phyloP scores from a whole-genome alignment of 2,113 vertebrate species.

The Gadus macrocephalus region DNA sequence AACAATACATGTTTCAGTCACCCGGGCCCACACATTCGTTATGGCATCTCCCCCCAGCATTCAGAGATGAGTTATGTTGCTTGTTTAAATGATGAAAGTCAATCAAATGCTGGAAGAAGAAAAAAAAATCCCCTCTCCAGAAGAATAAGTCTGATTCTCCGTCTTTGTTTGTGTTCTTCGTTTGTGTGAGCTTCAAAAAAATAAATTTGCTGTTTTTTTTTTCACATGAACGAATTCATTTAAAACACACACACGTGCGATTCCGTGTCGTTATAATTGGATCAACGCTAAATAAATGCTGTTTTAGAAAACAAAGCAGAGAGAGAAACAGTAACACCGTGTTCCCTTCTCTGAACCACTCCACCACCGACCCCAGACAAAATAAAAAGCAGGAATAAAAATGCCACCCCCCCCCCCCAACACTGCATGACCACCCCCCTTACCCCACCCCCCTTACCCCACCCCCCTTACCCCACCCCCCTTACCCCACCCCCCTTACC shows the following conservation, averaged over 20 bases:
- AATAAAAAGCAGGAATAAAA: constrained; percentile 43
- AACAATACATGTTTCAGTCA: constrained; percentile 70
- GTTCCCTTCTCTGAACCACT: constrained; percentile 27
- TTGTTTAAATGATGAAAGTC: constrained; percentile 50
- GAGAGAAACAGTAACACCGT: not conserved
- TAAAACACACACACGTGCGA: constrained; percentile 32
- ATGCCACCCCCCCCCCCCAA: constrained; percentile 45
- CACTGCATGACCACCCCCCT: constrained; percentile 17
- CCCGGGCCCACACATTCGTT: constrained; percentile 63
- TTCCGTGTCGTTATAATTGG: not conserved
- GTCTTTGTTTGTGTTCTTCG: not conserved
- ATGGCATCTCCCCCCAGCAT: constrained; percentile 58
- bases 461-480: constrained; percentile 45
- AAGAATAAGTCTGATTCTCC: constrained; percentile 18
- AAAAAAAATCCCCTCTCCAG: constrained; percentile 13
- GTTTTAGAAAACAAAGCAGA: constrained; percentile 16
- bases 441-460: constrained; percentile 40
- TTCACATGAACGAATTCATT: constrained; percentile 17
- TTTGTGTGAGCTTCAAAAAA: too few species aligned
- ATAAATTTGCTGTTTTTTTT: not conserved
- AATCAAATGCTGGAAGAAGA: constrained; percentile 22
- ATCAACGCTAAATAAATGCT: constrained; percentile 3
- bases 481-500: constrained; percentile 62
- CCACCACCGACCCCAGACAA: constrained; percentile 23
- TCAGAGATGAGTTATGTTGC: constrained; percentile 50